Percentiles rank a stretch among this genome's conserved stretches.
These are phyloP conservation scores for Embidobia sp. DNA, from an alignment of 2,888 invertebrate genomes.

Conservation along the genomic window DNA sequence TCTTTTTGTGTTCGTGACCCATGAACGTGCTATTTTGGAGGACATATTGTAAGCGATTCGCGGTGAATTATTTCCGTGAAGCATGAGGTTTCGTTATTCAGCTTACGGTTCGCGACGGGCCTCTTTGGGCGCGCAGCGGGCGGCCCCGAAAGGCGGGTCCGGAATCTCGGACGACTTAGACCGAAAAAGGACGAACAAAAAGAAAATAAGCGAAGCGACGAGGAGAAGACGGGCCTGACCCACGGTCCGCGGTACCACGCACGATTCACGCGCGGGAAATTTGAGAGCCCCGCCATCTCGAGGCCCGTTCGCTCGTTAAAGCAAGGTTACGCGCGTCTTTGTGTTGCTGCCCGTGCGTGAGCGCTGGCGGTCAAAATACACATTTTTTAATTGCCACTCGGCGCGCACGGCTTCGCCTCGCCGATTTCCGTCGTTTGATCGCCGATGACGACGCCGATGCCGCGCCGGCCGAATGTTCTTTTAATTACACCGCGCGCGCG, in stretches of 20 bases:
- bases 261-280: slow-evolving; percentile 60
- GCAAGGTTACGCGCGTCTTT: slow-evolving; percentile 60
- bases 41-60: slow-evolving; percentile 53
- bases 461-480: slow-evolving; percentile 21
- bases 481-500: slow-evolving; percentile 22
- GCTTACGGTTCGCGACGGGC: slow-evolving; percentile 49
- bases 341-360: slow-evolving; percentile 1
- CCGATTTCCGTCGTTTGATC: no score
- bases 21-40: slow-evolving; percentile 55
- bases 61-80: slow-evolving; percentile 62
- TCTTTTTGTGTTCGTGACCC: slow-evolving; percentile 45
- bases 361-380: slow-evolving; percentile 5
- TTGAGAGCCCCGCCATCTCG: slow-evolving; percentile 34
- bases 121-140: slow-evolving; percentile 59
- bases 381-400: slow-evolving; percentile 20
- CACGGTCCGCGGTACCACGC: slow-evolving; percentile 42
- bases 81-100: slow-evolving; percentile 51
- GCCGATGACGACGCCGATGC: no score
- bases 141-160: slow-evolving; percentile 54
- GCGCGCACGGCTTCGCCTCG: slow-evolving; percentile 4
- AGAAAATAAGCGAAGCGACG: not conserved
- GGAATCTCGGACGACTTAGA: slow-evolving; percentile 59
- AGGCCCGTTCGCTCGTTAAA: slow-evolving; percentile 48
- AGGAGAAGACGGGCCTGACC: slow-evolving; percentile 22
- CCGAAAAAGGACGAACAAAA: slow-evolving; percentile 33